These are phyloP conservation scores for Alviniconcha marisindica DNA, from an alignment of 1,140 invertebrate genomes.

Conservation along the genomic window DNA sequence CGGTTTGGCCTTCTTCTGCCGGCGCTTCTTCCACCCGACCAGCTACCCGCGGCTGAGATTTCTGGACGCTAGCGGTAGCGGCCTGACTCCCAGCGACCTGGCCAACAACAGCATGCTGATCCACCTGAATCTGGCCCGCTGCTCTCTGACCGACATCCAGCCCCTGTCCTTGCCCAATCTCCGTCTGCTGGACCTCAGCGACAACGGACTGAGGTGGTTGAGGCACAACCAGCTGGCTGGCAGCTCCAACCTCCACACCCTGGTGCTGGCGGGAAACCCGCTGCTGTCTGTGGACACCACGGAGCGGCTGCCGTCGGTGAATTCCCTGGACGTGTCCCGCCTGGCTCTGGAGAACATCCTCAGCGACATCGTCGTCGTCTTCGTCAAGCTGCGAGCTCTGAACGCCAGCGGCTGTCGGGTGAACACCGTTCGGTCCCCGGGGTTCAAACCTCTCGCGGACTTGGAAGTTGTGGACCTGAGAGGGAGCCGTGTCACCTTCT, in stretches of 20 bases:
- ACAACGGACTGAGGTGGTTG: not conserved
- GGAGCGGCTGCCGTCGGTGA: no score
- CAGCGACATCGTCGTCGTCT: not conserved
- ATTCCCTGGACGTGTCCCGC: no score
- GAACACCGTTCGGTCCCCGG: not conserved
- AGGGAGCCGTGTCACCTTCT: not conserved
- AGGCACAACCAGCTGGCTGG: not conserved
- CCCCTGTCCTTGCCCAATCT: not conserved
- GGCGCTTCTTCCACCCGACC: not conserved
- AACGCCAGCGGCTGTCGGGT: not conserved
- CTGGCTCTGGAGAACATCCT: no score
- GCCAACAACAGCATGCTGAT: not conserved
- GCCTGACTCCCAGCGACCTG: not conserved
- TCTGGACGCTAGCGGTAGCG: not conserved
- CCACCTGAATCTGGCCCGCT: not conserved
- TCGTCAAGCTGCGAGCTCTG: constrained; percentile 16
- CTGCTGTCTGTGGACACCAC: not conserved
- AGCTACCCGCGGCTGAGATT: not conserved
- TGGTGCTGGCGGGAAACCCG: not conserved
- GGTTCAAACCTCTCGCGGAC: not conserved
- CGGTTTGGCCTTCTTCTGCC: not conserved
- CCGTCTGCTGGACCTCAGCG: not conserved
- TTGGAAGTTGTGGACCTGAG: not conserved
- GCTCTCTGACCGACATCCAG: not conserved
- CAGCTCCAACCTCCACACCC: not conserved